Evolutionary conservation across 2,113 vertebrate species (phyloP), one percentile per base, ranked within the genome.

Genomic region (Rhinichthys klamathensis): DNA sequence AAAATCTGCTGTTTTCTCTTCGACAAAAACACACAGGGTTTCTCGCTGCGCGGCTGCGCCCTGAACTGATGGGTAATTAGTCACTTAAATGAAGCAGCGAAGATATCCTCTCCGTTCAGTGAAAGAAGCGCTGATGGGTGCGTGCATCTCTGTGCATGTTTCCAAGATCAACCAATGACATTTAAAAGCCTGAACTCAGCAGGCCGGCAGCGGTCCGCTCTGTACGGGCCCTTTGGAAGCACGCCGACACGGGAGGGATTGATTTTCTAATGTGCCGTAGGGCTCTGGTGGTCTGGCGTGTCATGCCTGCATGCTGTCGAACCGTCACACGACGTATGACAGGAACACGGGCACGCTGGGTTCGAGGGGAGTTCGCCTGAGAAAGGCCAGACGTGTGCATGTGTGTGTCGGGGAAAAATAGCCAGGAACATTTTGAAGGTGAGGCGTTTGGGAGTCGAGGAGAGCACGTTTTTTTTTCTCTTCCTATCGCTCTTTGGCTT

Each of bases 61-160:
- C 32, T 81, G 83, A 74, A 51, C 60, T 83, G 88, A 87, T 65
- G 88, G 80, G 79, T 73, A 88, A 90, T 88, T 89, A 89, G 82
- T 88, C 82, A 74, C 60, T 85, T 81, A 79, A 89, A 85, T 61
- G 35, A 88, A 85, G 84, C 81, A 83, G 56, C 49, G 27, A 83
- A 80, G 70, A 80, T 56, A 60, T 27, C 54, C 69, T 72, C 74
- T 79, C 82, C 72, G 60, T 82, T 85, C 85, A 78, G 83, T 67
- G 75, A 56, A 87, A 84, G 51, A 87, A 84, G 51, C 77, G 67
- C 75, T 84, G 74, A 80, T 83, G 82, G 38, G 18, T 56, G 67
- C 32, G 54, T 84, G 80, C 51, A 44, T 82, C 58, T 75, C 73
- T 81, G 77, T 67, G 82, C 54, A 61, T 76, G 46, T 2, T 79